Percentiles rank a stretch among this genome's conserved stretches.
phyloP scores from a whole-genome alignment of 2,888 invertebrate species.

The Drosophila colorata region DNA sequence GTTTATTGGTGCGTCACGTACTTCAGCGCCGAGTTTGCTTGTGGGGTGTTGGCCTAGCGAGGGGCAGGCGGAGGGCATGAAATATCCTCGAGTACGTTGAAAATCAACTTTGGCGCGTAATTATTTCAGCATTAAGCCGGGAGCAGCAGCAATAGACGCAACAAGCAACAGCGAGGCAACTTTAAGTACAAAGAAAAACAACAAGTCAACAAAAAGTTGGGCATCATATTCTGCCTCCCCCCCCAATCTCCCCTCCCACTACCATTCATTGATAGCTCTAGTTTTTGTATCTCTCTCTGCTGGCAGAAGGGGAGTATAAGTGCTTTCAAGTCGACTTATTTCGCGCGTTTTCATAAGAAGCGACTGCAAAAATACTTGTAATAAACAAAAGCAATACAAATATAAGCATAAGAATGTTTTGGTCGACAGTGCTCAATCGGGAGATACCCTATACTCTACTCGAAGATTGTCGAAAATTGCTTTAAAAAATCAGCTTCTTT shows the following conservation, averaged over 20 bases:
- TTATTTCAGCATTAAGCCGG: conserved; percentile 64
- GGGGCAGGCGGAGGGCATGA: neutral
- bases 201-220: conserved; percentile 56
- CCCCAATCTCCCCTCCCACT: neutral
- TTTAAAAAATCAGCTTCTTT: too few relatives aligned
- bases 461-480: accelerated
- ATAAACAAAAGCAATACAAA: conserved; percentile 55
- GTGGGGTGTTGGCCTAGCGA: conserved; percentile 2
- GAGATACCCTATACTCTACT: neutral
- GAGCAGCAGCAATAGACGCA: conserved; percentile 27
- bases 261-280: conserved; percentile 21
- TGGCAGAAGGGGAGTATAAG: conserved; percentile 45
- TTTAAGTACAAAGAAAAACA: conserved; percentile 41
- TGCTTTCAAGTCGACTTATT: conserved; percentile 59
- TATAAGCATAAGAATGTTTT: neutral
- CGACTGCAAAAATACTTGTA: conserved; percentile 48
- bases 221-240: conserved; percentile 52
- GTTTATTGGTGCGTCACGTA: conserved; percentile 67
- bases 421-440: neutral
- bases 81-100: conserved; percentile 40
- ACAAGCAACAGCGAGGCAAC: conserved; percentile 22
- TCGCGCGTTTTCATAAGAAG: conserved; percentile 53
- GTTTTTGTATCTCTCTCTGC: conserved; percentile 27
- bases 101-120: conserved; percentile 62
- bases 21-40: conserved; percentile 43